These are phyloP conservation scores for Onychostruthus taczanowskii DNA, from an alignment of 2,113 vertebrate genomes.

Conservation along the genomic window DNA sequence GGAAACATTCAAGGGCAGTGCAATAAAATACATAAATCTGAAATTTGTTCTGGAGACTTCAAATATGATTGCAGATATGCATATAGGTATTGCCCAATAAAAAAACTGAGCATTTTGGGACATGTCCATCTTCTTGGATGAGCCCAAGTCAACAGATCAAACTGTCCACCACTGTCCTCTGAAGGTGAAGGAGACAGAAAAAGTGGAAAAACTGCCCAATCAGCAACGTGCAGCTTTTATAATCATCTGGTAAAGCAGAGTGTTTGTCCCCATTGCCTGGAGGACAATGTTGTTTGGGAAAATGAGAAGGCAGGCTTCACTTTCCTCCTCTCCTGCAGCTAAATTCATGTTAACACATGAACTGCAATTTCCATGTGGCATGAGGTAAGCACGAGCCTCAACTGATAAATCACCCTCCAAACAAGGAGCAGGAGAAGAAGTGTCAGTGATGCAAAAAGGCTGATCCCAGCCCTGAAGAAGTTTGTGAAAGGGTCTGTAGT, in stretches of 20 bases:
- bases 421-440: not conserved
- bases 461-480: not conserved
- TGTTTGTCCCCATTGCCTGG: accelerated
- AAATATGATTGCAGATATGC: not conserved
- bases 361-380: not conserved
- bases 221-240: not conserved
- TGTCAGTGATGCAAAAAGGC: not conserved
- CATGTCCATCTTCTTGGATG: not conserved
- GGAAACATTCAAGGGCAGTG: not conserved
- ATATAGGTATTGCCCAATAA: not conserved
- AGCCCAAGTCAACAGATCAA: not conserved
- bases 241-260: not conserved
- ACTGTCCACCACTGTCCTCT: not conserved
- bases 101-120: not conserved
- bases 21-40: not conserved
- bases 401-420: not conserved
- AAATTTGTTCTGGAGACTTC: not conserved
- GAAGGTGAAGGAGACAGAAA: not conserved
- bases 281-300: not conserved
- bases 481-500: not conserved
- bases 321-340: not conserved
- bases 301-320: not conserved
- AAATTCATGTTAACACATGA: not conserved
- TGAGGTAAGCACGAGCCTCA: not conserved
- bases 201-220: not conserved